phyloP scores from a whole-genome alignment of 2,888 invertebrate species.

The Drosophila meridionalis region DNA sequence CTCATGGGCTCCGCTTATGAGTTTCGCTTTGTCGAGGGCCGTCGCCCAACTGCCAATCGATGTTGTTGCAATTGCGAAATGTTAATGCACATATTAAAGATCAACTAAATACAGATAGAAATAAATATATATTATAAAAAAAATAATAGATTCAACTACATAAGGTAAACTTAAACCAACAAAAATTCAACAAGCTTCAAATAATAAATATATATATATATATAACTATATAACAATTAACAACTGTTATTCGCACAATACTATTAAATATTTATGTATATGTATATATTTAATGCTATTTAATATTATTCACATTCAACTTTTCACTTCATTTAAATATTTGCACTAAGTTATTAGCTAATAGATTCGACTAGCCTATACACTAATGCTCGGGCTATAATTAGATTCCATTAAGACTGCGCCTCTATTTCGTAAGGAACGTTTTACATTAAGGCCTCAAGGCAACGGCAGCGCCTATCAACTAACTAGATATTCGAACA shows the following conservation, averaged over 20 bases:
- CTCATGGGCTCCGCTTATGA: slow-evolving; percentile 32
- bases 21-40: slow-evolving; percentile 36
- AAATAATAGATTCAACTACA: slow-evolving; percentile 37
- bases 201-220: slow-evolving; percentile 23
- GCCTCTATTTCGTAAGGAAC: slow-evolving; percentile 66
- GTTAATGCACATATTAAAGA: slow-evolving; percentile 8
- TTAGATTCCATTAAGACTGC: slow-evolving; percentile 36
- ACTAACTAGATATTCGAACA: slow-evolving; percentile 47
- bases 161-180: slow-evolving; percentile 30
- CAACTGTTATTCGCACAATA: slow-evolving; percentile 35
- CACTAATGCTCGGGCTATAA: slow-evolving; percentile 46
- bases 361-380: slow-evolving; percentile 55
- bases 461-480: slow-evolving; percentile 64
- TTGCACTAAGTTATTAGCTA: slow-evolving; percentile 67
- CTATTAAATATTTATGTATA: slow-evolving; percentile 38
- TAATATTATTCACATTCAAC: slow-evolving; percentile 31
- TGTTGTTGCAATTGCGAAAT: slow-evolving; percentile 7
- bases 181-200: slow-evolving; percentile 32
- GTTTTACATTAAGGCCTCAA: slow-evolving; percentile 67
- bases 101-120: slow-evolving; percentile 15
- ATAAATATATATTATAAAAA: slow-evolving; percentile 39
- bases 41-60: slow-evolving; percentile 8
- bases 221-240: slow-evolving; percentile 34
- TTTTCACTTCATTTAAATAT: slow-evolving; percentile 47
- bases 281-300: slow-evolving; percentile 63